Evolutionary conservation across 2,113 vertebrate species (phyloP), one percentile per base, ranked within the genome.

Genomic region (Cynoglossus semilaevis): DNA sequence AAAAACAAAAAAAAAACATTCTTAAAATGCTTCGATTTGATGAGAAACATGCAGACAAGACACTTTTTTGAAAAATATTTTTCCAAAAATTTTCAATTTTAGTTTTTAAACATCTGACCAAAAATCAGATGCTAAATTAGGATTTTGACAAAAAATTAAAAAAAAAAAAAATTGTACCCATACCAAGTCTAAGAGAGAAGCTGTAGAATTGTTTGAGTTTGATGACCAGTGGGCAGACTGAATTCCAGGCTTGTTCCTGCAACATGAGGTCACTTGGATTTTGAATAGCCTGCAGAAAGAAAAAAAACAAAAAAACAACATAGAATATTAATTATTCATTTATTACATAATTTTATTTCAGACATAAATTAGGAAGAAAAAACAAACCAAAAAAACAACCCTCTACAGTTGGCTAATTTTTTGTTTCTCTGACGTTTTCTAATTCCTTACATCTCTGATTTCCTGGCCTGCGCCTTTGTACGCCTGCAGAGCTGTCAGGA

Each of bases 391-490:
- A n/a, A n/a, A n/a, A n/a, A n/a, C n/a, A n/a, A n/a, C n/a, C n/a
- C n/a, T n/a, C n/a, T n/a, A n/a, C n/a, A n/a, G n/a, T n/a, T n/a
- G n/a, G n/a, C n/a, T n/a, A n/a, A n/a, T n/a, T n/a, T n/a, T n/a
- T n/a, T n/a, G n/a, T n/a, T n/a, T n/a, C n/a, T n/a, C n/a, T n/a
- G n/a, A n/a, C n/a, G n/a, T n/a, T n/a, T n/a, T n/a, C n/a, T n/a
- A n/a, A n/a, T 35, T 48, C 60, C 93, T 51, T 90, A 98, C 97
- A 74, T 98, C 96, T 93, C 95, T 90, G 86, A 99, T 99, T 89
- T 99, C 97, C 64, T 95, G 94, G 38, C 96, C 96, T 0, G 97
- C 97, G 78, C 96, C 96, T 84, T 98, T 98, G 89, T 99, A 99
- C 1, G 94, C 92, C 85, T 99, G 96, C 50, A 99, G 91, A 72